Percentiles rank a stretch among this genome's conserved stretches.
Evolutionary conservation across 2,113 vertebrate genomes (phyloP).

Genomic region (Alexandromys fortis): DNA sequence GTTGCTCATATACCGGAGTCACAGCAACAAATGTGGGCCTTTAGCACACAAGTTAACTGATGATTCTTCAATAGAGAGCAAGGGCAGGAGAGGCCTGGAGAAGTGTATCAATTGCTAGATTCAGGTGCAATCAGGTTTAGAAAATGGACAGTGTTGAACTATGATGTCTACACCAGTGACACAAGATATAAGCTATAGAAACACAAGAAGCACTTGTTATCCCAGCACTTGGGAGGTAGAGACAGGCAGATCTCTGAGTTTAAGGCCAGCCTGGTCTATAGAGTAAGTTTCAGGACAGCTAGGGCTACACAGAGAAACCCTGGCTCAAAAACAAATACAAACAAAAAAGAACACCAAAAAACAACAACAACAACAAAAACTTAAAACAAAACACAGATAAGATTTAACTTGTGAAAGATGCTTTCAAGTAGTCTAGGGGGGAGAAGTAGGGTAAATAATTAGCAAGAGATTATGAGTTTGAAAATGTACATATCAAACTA

Average conservation of each 20-base stretch:
- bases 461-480: background rate
- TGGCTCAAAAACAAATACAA: background rate
- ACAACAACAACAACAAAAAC: no score
- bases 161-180: accelerated
- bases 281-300: background rate
- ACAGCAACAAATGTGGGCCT: background rate
- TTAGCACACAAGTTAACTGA: background rate
- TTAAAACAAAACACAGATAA: background rate
- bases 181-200: background rate
- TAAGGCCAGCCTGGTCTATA: background rate
- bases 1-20: background rate
- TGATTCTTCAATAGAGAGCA: background rate
- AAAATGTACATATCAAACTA: background rate
- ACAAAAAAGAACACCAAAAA: background rate
- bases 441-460: background rate
- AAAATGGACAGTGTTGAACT: background rate
- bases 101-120: background rate
- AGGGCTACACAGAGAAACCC: background rate
- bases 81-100: background rate
- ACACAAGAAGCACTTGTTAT: background rate
- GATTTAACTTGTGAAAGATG: background rate
- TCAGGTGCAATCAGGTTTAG: background rate
- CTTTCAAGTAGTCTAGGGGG: background rate
- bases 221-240: background rate
- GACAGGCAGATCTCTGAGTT: background rate